Conservation (phyloP, 2,888 invertebrate species). For the Diploptera punctata region DNA sequence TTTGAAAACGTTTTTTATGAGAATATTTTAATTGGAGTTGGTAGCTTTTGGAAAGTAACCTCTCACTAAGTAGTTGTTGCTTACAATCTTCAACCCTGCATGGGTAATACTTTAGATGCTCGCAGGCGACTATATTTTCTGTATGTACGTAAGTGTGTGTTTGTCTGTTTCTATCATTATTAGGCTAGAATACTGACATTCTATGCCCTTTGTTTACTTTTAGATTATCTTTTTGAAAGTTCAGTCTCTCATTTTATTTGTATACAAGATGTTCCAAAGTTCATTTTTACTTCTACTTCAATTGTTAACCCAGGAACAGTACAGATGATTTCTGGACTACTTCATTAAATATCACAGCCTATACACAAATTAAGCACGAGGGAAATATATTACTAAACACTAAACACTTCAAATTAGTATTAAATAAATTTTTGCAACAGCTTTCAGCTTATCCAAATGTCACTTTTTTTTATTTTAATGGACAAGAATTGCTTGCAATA, state of each 20-base stretch:
- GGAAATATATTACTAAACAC: no score
- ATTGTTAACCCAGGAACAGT: background rate
- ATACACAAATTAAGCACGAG: no score
- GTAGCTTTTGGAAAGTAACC: slow-evolving; percentile 24
- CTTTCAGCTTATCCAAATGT: no score
- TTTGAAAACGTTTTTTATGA: background rate
- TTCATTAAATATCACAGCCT: no score
- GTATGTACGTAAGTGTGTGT: slow-evolving; percentile 21
- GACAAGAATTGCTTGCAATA: no score
- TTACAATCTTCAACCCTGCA: slow-evolving; percentile 32
- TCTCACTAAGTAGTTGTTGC: slow-evolving; percentile 24
- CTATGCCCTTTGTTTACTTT: slow-evolving; percentile 2
- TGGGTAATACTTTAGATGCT: slow-evolving; percentile 31
- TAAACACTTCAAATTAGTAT: no score
- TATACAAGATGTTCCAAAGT: background rate
- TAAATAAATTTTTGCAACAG: no score
- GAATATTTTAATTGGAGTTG: slow-evolving; percentile 24
- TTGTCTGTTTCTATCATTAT: slow-evolving; percentile 12
- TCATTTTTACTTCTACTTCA: background rate
- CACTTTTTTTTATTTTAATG: no score
- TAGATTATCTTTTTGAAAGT: background rate
- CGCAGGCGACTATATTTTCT: slow-evolving; percentile 20
- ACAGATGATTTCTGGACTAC: background rate
- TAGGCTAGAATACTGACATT: slow-evolving; percentile 22
- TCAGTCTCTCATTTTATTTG: background rate